phyloP scores from a whole-genome alignment of 2,113 vertebrate genomes.

The Aptenodytes forsteri region DNA sequence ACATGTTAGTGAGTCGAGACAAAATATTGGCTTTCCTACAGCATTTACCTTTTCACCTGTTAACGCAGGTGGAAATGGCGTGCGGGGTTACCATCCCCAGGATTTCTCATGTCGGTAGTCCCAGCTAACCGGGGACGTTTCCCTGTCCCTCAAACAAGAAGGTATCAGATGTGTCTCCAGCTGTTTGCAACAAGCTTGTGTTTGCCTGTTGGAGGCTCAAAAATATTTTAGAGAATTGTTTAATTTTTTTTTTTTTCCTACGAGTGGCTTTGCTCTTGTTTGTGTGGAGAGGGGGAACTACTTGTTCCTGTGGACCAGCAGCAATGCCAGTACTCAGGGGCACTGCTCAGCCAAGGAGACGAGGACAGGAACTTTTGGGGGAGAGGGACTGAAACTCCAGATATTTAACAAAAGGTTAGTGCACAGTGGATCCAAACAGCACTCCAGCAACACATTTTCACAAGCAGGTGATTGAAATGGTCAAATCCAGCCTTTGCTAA shows the following conservation, averaged over 20 bases:
- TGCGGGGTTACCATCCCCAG: not conserved
- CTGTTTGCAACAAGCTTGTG: not conserved
- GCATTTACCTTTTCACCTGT: not conserved
- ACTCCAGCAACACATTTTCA: not conserved
- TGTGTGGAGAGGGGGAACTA: not conserved
- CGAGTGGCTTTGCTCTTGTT: not conserved
- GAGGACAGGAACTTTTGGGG: not conserved
- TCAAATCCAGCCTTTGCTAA: not conserved
- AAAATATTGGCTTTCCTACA: not conserved
- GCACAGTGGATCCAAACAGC: not conserved
- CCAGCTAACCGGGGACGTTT: not conserved
- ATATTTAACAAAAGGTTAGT: not conserved
- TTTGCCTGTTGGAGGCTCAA: not conserved
- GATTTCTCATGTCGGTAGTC: not conserved
- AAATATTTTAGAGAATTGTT: not conserved
- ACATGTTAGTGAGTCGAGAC: accelerated
- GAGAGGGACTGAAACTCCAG: not conserved
- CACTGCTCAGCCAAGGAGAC: not conserved
- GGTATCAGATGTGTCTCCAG: not conserved
- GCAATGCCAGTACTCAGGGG: not conserved
- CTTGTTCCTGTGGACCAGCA: not conserved
- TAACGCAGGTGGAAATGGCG: not conserved
- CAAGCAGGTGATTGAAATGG: not conserved
- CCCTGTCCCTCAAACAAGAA: not conserved
- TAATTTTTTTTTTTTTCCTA: too few species aligned